Evolutionary conservation across 2,888 invertebrate species (phyloP), one percentile per base, ranked within the genome.

Genomic region (Calameuta filiformis): DNA sequence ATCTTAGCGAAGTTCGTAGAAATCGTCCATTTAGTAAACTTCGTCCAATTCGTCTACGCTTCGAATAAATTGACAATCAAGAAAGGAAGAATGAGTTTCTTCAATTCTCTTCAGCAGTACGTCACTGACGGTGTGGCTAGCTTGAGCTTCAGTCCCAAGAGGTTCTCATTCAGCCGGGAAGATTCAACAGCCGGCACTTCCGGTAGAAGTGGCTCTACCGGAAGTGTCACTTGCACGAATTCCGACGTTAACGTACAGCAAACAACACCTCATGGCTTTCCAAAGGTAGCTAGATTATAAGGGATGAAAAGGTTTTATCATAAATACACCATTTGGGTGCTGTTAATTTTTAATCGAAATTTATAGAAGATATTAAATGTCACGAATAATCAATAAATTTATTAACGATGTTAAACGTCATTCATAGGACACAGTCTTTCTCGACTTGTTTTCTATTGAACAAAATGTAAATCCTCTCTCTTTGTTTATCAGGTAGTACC

Each of bases 81-180:
- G 56, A 56, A 56, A 56, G 56, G 56, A 79, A 89, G 82, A 79
- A 97, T 97, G 97, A 97, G 97, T 94, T 97, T 97, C 93, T 95
- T 97, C 91, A 95, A 95, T 91, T 96, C 96, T 69, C 92, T 97
- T 87, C 96, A 96, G 88, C 97, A 97, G 92, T 96, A 96, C 91
- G 96, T 97, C 91, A 96, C 95, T 88, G 97, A 96, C 92, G 96
- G 96, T 90, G 96, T 97, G 84, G 96, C 96, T 75, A 96, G 95
- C 87, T 92, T 97, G 85, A 95, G 95, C 81, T 92, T 97, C 80
- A 95, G 96, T 84, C 95, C 96, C 78, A 95, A 95, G 83, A 94
- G 95, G 82, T 95, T 94, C 89, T 95, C 95, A 30, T 93, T 95
- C 80, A 93, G 95, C 35, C 94, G 95, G 1, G 95, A 95, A 89